Evolutionary conservation across 2,888 invertebrate genomes (phyloP).

Genomic region (Alloscopus bannaensis): DNA sequence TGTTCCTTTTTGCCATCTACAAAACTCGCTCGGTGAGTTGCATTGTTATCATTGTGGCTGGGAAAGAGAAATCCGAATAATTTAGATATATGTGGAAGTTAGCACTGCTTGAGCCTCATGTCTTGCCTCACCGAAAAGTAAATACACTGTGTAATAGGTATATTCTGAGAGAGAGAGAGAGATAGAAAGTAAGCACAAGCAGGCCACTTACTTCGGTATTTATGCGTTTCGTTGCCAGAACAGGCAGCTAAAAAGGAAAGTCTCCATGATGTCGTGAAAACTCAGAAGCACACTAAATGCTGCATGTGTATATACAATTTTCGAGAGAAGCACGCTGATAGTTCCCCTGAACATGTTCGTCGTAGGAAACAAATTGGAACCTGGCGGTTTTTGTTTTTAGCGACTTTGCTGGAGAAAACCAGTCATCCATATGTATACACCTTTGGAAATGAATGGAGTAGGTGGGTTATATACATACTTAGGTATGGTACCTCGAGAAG

Average conservation of each 20-base stretch:
- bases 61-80: conserved; percentile 44
- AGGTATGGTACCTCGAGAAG: conserved; percentile 5
- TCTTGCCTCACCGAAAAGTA: conserved; percentile 39
- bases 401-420: neutral
- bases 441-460: neutral
- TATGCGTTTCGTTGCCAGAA: conserved; percentile 57
- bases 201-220: conserved; percentile 49
- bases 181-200: conserved; percentile 7
- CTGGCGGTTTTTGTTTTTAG: conserved; percentile 40
- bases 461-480: neutral
- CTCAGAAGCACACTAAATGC: conserved; percentile 19
- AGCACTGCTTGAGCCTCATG: conserved; percentile 45
- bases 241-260: conserved; percentile 33
- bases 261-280: conserved; percentile 54
- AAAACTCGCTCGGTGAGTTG: neutral
- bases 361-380: too few relatives aligned
- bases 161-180: conserved; percentile 6
- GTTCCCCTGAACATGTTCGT: neutral
- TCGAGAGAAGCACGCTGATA: neutral
- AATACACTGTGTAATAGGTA: conserved; percentile 18
- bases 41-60: conserved; percentile 31
- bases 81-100: conserved; percentile 51
- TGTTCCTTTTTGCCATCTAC: too few relatives aligned
- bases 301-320: neutral
- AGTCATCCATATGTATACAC: neutral